A percentile compares a stretch with the other conserved stretches of the same genome.
phyloP scores from a whole-genome alignment of 2,797 vertebrate genomes.

The Rhinichthys osculus region DNA sequence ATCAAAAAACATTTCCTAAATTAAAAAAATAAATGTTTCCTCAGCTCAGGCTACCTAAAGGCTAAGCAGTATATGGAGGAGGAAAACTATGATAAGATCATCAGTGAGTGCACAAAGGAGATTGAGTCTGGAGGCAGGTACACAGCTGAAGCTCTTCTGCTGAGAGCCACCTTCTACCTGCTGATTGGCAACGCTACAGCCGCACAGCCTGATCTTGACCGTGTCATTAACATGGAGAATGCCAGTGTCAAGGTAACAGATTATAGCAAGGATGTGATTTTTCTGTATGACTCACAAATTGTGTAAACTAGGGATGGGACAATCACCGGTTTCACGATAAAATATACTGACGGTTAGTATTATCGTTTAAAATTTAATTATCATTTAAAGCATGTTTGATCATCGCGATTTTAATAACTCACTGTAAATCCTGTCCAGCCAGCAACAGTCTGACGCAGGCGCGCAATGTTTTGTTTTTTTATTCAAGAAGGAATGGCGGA shows the following conservation, averaged over 20 bases:
- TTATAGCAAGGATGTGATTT: neutral
- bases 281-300: neutral
- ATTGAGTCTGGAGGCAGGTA: constrained; percentile 90
- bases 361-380: no score
- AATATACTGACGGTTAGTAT: no score
- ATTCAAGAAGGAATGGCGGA: no score
- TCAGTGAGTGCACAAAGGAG: constrained; percentile 99
- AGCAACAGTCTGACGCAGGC: no score
- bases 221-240: constrained; percentile 92
- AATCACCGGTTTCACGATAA: no score
- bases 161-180: constrained; percentile 96
- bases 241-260: constrained; percentile 91
- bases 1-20: neutral
- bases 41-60: constrained; percentile 94
- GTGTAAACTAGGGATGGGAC: neutral
- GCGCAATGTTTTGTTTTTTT: no score
- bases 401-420: no score
- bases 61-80: constrained; percentile 99
- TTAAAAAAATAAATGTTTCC: neutral
- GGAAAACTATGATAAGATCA: constrained; percentile 99
- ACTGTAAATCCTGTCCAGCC: no score
- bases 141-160: constrained; percentile 91
- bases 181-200: constrained; percentile 94
- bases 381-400: no score
- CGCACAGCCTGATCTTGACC: constrained; percentile 94